Conservation (phyloP, 2,888 invertebrate genomes). For the Leucophora obtusa region DNA sequence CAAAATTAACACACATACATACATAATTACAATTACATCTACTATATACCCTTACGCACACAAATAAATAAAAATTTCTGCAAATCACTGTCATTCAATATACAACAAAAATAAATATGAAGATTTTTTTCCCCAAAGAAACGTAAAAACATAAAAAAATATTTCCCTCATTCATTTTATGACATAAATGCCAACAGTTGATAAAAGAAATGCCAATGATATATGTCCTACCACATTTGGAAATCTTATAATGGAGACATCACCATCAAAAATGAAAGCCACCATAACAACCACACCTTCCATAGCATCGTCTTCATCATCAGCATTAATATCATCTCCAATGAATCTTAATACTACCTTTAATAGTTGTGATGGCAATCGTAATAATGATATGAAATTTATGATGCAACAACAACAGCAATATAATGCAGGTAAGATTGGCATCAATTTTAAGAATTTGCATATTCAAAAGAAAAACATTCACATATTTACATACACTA, state of each 20-base stretch:
- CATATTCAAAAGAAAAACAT: not conserved
- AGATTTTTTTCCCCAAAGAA: not conserved
- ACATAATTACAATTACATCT: too few relatives aligned
- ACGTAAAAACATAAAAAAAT: too few relatives aligned
- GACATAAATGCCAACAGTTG: constrained; percentile 70
- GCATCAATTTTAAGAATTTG: not conserved
- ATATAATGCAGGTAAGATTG: constrained; percentile 69
- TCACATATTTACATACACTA: not conserved
- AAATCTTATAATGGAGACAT: constrained; percentile 32
- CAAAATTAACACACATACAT: too few relatives aligned
- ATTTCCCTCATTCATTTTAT: not conserved
- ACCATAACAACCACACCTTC: not conserved
- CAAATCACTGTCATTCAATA: not conserved
- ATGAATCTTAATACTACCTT: constrained; percentile 60
- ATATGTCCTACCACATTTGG: constrained; percentile 66
- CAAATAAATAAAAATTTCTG: too few relatives aligned
- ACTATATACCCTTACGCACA: too few relatives aligned
- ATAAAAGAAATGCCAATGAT: constrained; percentile 74
- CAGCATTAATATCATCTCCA: constrained; percentile 8
- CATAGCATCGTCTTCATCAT: not conserved
- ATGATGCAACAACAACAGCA: constrained; percentile 40
- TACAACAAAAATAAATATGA: not conserved
- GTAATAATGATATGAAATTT: constrained; percentile 70
- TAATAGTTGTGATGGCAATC: constrained; percentile 74
- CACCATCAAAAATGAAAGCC: not conserved